A percentile compares a stretch with the other conserved stretches of the same genome.
phyloP scores from a whole-genome alignment of 1,140 invertebrate genomes.

The Andrena cerasifolii region DNA sequence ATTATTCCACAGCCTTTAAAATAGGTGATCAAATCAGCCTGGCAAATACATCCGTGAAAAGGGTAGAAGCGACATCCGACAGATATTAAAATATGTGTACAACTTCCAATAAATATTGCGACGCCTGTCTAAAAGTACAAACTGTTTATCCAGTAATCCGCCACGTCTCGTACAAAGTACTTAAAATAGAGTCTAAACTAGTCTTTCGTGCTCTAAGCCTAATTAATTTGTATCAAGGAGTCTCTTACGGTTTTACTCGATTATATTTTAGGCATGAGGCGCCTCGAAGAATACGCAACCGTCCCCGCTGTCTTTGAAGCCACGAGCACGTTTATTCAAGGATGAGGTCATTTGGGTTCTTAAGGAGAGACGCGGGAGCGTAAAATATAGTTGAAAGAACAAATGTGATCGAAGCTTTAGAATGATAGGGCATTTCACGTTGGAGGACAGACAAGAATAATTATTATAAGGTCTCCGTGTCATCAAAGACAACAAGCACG shows the following conservation, averaged over 20 bases:
- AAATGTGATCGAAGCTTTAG: too few relatives aligned
- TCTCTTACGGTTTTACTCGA: constrained; percentile 46
- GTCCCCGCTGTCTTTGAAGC: background rate
- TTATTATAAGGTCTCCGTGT: background rate
- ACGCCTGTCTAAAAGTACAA: constrained; percentile 62
- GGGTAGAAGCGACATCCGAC: constrained; percentile 18
- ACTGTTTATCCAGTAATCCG: constrained; percentile 67
- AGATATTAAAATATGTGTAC: constrained; percentile 67
- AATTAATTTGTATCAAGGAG: constrained; percentile 66
- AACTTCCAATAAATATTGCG: constrained; percentile 71
- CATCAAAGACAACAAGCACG: background rate
- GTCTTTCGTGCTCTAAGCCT: constrained; percentile 69
- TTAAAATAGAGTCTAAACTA: constrained; percentile 79
- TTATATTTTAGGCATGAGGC: constrained; percentile 31
- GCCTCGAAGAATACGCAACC: background rate
- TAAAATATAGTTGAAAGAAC: too few relatives aligned
- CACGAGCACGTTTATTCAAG: background rate
- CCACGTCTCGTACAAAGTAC: constrained; percentile 71
- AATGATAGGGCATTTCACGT: background rate
- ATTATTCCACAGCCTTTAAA: constrained; percentile 59
- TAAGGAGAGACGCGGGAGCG: too few relatives aligned
- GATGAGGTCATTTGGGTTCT: too few relatives aligned
- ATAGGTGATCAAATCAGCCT: constrained; percentile 64
- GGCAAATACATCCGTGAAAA: constrained; percentile 40
- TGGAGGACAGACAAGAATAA: background rate